A percentile compares a stretch with the other conserved stretches of the same genome.
These are phyloP conservation scores for Battus philenor DNA, from an alignment of 1,140 invertebrate species.

Conservation along the genomic window DNA sequence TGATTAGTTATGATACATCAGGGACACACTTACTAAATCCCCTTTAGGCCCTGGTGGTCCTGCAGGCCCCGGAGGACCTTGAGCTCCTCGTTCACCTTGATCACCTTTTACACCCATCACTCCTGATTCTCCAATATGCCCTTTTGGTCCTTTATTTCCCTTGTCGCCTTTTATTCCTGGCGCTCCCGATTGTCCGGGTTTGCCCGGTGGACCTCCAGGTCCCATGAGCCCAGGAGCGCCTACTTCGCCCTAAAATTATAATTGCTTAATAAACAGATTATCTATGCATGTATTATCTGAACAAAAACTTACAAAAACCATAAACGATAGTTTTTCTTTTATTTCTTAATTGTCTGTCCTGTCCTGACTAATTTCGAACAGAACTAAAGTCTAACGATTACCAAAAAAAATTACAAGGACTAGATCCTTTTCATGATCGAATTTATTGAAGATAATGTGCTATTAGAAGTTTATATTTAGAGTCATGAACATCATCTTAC, in stretches of 20 bases:
- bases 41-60: constrained; percentile 83
- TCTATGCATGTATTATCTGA: too few relatives aligned
- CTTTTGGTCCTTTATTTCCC: constrained; percentile 82
- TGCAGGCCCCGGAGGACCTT: constrained; percentile 77
- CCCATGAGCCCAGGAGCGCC: constrained; percentile 81
- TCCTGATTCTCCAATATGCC: constrained; percentile 84
- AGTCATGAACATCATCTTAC: constrained; percentile 65
- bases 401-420: too few relatives aligned
- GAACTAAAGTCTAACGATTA: too few relatives aligned
- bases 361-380: too few relatives aligned
- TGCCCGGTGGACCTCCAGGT: constrained; percentile 77
- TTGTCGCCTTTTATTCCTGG: constrained; percentile 83
- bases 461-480: too few relatives aligned
- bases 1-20: too few relatives aligned
- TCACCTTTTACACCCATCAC: constrained; percentile 82
- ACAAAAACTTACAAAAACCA: too few relatives aligned
- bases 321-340: too few relatives aligned
- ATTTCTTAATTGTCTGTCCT: too few relatives aligned
- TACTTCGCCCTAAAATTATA: constrained; percentile 80
- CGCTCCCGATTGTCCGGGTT: constrained; percentile 78
- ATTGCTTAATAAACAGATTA: too few relatives aligned
- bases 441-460: too few relatives aligned
- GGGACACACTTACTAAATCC: constrained; percentile 68
- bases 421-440: too few relatives aligned
- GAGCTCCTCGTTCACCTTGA: constrained; percentile 83